A percentile compares a stretch with the other conserved stretches of the same genome.
Conservation (phyloP, 2,888 invertebrate genomes). For the Esperia sulphurella region DNA sequence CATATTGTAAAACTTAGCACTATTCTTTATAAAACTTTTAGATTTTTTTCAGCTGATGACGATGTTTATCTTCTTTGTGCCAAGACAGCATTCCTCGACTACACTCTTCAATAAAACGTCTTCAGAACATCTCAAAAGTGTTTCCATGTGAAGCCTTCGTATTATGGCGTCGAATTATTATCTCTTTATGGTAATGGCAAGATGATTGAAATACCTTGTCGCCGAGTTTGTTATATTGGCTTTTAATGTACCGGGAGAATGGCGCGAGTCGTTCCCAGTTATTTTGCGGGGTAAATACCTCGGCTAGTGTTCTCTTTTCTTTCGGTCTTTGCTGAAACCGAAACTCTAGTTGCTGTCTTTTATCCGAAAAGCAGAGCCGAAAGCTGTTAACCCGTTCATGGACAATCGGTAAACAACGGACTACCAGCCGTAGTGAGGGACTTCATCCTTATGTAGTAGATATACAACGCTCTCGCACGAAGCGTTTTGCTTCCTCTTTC, state of each 20-base stretch:
- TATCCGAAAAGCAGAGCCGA: too few species aligned
- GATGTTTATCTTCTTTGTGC: background rate
- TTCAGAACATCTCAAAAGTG: background rate
- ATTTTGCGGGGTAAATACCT: background rate
- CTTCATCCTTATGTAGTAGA: too few species aligned
- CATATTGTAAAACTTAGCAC: too few species aligned
- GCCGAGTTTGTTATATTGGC: background rate
- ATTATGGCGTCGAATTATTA: background rate
- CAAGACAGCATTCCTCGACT: background rate
- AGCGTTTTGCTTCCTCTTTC: too few species aligned
- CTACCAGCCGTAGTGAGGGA: too few species aligned
- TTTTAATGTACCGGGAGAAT: background rate
- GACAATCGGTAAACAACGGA: too few species aligned
- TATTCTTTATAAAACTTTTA: too few species aligned
- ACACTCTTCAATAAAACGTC: background rate
- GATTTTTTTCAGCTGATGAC: background rate
- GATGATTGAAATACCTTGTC: slow-evolving; percentile 2
- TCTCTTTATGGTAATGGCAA: background rate
- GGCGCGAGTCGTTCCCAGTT: background rate
- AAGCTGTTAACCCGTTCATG: too few species aligned
- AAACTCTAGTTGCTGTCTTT: too few species aligned
- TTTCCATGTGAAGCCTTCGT: background rate
- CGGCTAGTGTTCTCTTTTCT: too few species aligned
- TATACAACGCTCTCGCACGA: too few species aligned
- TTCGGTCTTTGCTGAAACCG: too few species aligned